Evolutionary conservation across 2,888 invertebrate genomes (phyloP).

Genomic region (Agriotes lineatus): DNA sequence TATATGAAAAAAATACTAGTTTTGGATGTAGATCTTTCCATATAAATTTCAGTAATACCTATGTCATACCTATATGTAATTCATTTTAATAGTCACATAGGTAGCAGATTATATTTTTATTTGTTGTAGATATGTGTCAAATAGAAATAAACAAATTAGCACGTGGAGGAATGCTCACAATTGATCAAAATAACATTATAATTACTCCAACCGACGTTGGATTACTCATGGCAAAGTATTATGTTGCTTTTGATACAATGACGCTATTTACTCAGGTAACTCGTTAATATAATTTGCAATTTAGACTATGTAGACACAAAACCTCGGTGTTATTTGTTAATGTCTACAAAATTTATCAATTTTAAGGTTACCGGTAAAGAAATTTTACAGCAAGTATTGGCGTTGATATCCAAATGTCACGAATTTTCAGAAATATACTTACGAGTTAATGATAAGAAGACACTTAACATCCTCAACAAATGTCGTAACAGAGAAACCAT

Average conservation of each 20-base stretch:
- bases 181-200: slow-evolving; percentile 69
- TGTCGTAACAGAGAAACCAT: slow-evolving; percentile 71
- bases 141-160: slow-evolving; percentile 78
- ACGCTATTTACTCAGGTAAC: slow-evolving; percentile 75
- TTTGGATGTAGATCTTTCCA: too few relatives aligned
- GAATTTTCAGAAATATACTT: slow-evolving; percentile 79
- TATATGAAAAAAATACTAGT: too few relatives aligned
- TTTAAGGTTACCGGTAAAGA: slow-evolving; percentile 74
- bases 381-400: slow-evolving; percentile 69
- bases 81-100: too few relatives aligned
- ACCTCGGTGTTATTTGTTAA: too few relatives aligned
- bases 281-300: too few relatives aligned
- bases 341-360: too few relatives aligned
- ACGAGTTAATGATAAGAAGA: slow-evolving; percentile 77
- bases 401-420: slow-evolving; percentile 72
- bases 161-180: slow-evolving; percentile 73
- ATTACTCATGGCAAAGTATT: slow-evolving; percentile 79
- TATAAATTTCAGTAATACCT: too few relatives aligned
- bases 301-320: too few relatives aligned
- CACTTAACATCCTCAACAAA: slow-evolving; percentile 78
- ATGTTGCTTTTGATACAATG: slow-evolving; percentile 81
- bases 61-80: too few relatives aligned
- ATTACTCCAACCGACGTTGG: slow-evolving; percentile 76
- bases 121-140: slow-evolving; percentile 74
- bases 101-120: background rate